Percentiles rank a stretch among this genome's conserved stretches.
Conservation (phyloP, 2,797 vertebrate species). For the Pangasius djambal region DNA sequence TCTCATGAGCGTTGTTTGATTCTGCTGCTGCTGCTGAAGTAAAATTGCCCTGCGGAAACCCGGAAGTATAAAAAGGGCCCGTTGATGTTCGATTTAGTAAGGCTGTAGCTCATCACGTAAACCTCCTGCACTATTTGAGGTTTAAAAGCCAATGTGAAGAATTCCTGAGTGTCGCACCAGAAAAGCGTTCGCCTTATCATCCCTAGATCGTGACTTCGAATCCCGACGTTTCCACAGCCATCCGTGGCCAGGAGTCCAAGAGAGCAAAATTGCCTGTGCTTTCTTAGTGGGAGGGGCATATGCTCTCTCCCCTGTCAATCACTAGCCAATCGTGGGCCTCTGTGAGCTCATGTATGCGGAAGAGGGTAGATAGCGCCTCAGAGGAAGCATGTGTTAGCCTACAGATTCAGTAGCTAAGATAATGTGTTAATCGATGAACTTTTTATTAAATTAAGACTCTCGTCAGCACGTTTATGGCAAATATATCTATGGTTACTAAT, state of each 20-base stretch:
- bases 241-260: too few relatives aligned
- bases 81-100: too few relatives aligned
- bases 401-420: neutral
- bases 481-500: neutral
- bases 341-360: neutral
- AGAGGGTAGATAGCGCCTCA: neutral
- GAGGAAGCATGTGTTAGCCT: neutral
- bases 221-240: too few relatives aligned
- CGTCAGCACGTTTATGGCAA: neutral
- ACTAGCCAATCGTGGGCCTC: neutral
- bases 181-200: neutral
- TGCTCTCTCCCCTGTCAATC: neutral
- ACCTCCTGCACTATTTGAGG: neutral
- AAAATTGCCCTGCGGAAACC: too few relatives aligned
- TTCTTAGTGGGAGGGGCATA: neutral
- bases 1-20: neutral
- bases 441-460: neutral
- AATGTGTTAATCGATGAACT: neutral
- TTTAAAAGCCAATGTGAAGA: neutral
- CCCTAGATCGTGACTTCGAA: too few relatives aligned
- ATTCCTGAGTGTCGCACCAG: neutral
- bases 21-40: neutral
- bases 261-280: neutral
- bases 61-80: too few relatives aligned
- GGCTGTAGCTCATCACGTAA: too few relatives aligned